Evolutionary conservation across 1,140 invertebrate species (phyloP).

Genomic region (Listronotus oregonensis): DNA sequence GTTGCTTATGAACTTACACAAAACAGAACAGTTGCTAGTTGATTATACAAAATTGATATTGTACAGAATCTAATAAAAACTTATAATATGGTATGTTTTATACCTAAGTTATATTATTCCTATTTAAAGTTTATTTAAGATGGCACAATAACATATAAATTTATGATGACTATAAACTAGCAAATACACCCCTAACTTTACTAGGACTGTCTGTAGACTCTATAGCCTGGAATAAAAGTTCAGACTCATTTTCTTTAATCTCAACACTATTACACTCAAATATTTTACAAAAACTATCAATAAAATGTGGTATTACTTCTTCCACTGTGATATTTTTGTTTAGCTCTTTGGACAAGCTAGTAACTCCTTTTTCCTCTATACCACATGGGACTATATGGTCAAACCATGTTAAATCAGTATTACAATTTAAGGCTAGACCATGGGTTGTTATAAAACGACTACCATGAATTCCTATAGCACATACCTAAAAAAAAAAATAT

Average conservation of each 20-base stretch:
- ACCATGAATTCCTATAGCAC: slow-evolving; percentile 84
- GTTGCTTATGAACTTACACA: too few relatives aligned
- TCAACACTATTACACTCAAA: slow-evolving; percentile 58
- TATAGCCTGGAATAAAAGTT: background rate
- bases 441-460: slow-evolving; percentile 85
- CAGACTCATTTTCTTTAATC: slow-evolving; percentile 9
- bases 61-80: too few relatives aligned
- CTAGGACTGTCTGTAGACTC: too few relatives aligned
- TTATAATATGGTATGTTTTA: too few relatives aligned
- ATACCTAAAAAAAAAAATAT: slow-evolving; percentile 64
- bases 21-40: too few relatives aligned
- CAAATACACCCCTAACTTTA: too few relatives aligned
- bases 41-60: too few relatives aligned
- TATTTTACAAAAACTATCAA: slow-evolving; percentile 67
- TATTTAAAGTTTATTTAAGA: too few relatives aligned
- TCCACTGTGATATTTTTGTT: slow-evolving; percentile 60
- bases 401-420: slow-evolving; percentile 91
- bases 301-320: slow-evolving; percentile 66
- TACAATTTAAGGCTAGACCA: slow-evolving; percentile 93
- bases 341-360: slow-evolving; percentile 84
- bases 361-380: slow-evolving; percentile 90
- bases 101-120: too few relatives aligned
- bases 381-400: slow-evolving; percentile 96
- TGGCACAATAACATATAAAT: too few relatives aligned
- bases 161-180: too few relatives aligned